Percentiles rank a stretch among this genome's conserved stretches.
phyloP scores from a whole-genome alignment of 2,113 vertebrate species.

The Telmatochromis bifrenatus region DNA sequence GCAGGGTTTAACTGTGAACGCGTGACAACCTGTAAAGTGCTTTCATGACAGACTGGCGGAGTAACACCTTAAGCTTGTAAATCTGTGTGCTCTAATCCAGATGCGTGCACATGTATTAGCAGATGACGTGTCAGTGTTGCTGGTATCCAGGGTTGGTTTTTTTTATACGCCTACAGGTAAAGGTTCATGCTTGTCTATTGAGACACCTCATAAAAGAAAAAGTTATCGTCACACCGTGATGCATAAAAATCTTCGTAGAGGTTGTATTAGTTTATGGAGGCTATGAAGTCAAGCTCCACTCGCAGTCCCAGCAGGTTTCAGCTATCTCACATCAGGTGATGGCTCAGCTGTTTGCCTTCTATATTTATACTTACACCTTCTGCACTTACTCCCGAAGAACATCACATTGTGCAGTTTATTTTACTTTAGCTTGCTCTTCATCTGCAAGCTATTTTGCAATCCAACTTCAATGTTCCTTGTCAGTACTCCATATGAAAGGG shows the following conservation, averaged over 20 bases:
- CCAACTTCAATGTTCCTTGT: not conserved
- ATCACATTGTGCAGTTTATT: not conserved
- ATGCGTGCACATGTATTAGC: not conserved
- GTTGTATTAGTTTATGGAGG: not conserved
- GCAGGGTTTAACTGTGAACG: slow-evolving; percentile 2
- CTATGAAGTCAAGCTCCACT: not conserved
- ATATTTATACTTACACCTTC: not conserved
- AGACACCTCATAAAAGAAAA: slow-evolving; percentile 2
- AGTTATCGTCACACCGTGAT: not conserved
- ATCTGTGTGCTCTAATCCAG: not conserved
- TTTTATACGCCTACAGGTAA: slow-evolving; percentile 3
- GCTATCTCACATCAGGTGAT: not conserved
- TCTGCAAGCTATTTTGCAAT: not conserved
- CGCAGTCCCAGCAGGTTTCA: not conserved
- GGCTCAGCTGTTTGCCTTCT: not conserved
- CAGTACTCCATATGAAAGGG: fast-evolving
- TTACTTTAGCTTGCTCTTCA: not conserved
- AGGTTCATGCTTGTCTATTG: not conserved
- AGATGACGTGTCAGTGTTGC: slow-evolving; percentile 6
- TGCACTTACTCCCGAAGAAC: not conserved
- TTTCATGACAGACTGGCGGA: not conserved
- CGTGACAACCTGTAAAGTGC: not conserved
- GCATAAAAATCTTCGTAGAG: not conserved
- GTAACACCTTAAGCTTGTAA: slow-evolving; percentile 47
- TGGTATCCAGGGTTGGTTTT: not conserved